Base-by-base conservation (phyloP, 2,113 vertebrate genomes). In the Nannospalax galili region DNA sequence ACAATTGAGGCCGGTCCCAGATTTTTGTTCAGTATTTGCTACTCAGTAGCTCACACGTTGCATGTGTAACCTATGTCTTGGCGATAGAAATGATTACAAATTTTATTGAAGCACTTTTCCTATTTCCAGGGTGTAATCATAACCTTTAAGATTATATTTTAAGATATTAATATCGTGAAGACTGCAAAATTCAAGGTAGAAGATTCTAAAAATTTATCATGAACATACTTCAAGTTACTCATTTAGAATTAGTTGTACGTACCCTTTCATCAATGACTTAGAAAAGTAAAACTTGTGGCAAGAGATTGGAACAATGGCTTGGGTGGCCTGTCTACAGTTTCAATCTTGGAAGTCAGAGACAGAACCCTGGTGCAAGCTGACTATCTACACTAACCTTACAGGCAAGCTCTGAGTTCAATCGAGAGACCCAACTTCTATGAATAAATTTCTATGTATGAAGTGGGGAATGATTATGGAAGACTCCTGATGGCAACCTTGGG, bases 121-220 rank as follows among this genome's bases (percentile, higher is more conserved):
- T 90, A 30, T 67, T 81, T 52, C 42, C 42, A 82, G 69, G 62
- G 74, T 10, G 45, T 77, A 26, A 80, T 1, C 16, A 28, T 37
- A 82, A 40, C 30, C n/a, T 94, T 94, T 78, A 72, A 62, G 16
- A 77, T 3, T 78, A 10, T 84, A 42, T 92, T 87, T 84, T n/a
- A 0, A 79, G 22, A 70, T 45, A 1, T 1, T 16, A 79, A 62
- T 40, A 80, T n/a, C 48, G 82, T 17, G 40, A 94, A 95, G 24
- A 52, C 40, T 24, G 3, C 11, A 94, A 52, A 84, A 20, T 9
- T 67, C 40, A 84, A 90, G 52, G 85, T 17, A 78, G 48, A 90
- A 40, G 60, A 64, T 84, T 80, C 3, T 82, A 52, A 52, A 67
- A 32, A 35, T 40, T 82, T 70, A 62, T n/a, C n/a, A n/a, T 65